Evolutionary conservation across 2,797 vertebrate species (phyloP).

Genomic region (Catharus ustulatus): DNA sequence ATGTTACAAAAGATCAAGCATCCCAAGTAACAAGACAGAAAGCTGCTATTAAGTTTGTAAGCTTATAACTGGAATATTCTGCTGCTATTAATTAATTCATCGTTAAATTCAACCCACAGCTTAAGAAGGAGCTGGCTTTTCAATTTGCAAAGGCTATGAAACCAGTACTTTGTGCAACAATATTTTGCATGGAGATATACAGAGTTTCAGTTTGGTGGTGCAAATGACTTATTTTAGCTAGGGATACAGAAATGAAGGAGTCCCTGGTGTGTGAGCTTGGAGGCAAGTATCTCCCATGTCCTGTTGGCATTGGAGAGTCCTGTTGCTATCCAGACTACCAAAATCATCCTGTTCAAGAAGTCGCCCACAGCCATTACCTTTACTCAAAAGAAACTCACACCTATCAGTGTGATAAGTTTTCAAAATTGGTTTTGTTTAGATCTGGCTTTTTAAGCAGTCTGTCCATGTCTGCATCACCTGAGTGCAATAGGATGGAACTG

Average conservation of each 20-base stretch:
- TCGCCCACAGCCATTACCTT: neutral
- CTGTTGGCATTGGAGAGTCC: neutral
- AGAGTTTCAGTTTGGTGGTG: neutral
- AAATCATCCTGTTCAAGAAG: neutral
- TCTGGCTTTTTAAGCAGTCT: neutral
- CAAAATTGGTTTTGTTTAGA: neutral
- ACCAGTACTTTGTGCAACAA: neutral
- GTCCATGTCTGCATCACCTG: neutral
- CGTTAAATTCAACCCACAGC: neutral
- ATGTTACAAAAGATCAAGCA: neutral
- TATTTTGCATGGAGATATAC: neutral
- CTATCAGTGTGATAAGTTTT: accelerated
- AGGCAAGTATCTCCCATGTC: neutral
- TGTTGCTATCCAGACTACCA: neutral
- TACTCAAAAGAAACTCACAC: neutral
- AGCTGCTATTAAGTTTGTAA: neutral
- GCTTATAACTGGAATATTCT: neutral
- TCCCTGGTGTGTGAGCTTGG: neutral
- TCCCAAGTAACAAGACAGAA: neutral
- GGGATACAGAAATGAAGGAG: neutral
- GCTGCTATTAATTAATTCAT: neutral
- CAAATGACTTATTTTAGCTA: neutral
- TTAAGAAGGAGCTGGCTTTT: neutral
- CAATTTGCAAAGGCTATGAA: neutral
- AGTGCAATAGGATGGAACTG: neutral